Evolutionary conservation across 1,140 invertebrate species (phyloP).

Genomic region (Drosophila pectinifera): DNA sequence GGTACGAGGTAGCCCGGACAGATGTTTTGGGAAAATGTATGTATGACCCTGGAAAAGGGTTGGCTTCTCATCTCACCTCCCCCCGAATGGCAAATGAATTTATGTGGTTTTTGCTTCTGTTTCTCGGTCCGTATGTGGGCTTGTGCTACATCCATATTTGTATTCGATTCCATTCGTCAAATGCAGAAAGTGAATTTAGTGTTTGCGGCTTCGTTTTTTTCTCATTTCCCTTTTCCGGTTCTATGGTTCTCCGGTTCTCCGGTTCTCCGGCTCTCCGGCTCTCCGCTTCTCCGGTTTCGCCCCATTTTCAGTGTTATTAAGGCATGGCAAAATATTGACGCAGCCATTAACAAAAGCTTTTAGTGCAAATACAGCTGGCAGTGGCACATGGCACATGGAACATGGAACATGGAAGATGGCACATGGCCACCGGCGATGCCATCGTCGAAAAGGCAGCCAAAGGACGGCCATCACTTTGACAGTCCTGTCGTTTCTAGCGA

Average conservation of each 20-base stretch:
- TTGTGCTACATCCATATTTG: constrained; percentile 35
- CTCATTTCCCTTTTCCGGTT: constrained; percentile 41
- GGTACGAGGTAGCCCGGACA: constrained; percentile 10
- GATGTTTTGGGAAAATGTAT: constrained; percentile 29
- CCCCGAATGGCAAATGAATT: constrained; percentile 63
- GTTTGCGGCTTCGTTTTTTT: constrained; percentile 38
- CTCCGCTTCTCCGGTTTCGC: constrained; percentile 18
- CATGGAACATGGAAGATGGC: constrained; percentile 1
- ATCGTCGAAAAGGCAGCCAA: constrained; percentile 41
- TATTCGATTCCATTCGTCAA: constrained; percentile 74
- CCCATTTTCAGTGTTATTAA: constrained; percentile 54
- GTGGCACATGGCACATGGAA: constrained; percentile 46
- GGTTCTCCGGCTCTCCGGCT: constrained; percentile 3
- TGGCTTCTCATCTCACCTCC: constrained; percentile 16
- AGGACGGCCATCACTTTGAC: constrained; percentile 64
- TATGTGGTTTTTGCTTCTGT: constrained; percentile 59
- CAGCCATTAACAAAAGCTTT: constrained; percentile 78
- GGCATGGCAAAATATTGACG: constrained; percentile 71
- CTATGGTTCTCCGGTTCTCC: constrained; percentile 13
- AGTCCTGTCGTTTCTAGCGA: constrained; percentile 68
- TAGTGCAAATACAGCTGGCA: constrained; percentile 63
- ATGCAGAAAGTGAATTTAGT: constrained; percentile 63
- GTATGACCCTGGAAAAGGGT: constrained; percentile 64
- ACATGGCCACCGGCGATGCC: constrained; percentile 19
- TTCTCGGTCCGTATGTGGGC: constrained; percentile 2